A percentile compares a stretch with the other conserved stretches of the same genome.
phyloP scores from a whole-genome alignment of 2,888 invertebrate species.

The Cheilosia scutellata region DNA sequence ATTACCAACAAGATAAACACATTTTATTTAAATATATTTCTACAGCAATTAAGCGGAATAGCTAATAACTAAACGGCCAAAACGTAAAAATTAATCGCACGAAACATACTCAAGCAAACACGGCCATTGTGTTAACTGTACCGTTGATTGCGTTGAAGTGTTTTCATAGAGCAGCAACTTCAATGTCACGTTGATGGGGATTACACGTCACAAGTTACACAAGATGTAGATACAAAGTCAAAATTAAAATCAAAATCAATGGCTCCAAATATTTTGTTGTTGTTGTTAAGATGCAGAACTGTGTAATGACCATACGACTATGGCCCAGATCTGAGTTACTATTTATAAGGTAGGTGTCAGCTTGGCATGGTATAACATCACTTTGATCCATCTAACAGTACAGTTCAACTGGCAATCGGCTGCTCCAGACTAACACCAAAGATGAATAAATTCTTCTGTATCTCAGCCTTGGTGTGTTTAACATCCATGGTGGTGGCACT shows the following conservation, averaged over 20 bases:
- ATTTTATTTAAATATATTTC: no score
- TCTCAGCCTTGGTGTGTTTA: conserved; percentile 39
- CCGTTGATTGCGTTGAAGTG: conserved; percentile 43
- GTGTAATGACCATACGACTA: conserved; percentile 46
- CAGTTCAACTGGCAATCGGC: conserved; percentile 22
- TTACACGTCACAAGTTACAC: conserved; percentile 54
- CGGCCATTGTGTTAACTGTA: not conserved
- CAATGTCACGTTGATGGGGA: conserved; percentile 51
- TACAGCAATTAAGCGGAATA: no score
- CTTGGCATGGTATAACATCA: conserved; percentile 46
- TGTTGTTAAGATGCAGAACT: conserved; percentile 37
- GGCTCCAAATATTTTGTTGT: conserved; percentile 36
- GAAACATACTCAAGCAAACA: no score
- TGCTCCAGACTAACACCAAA: not conserved
- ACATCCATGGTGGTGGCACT: conserved; percentile 17
- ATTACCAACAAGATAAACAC: no score
- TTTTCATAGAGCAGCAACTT: conserved; percentile 39
- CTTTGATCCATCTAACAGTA: conserved; percentile 51
- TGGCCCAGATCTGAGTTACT: conserved; percentile 33
- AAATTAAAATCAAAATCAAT: conserved; percentile 52
- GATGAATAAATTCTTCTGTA: conserved; percentile 49
- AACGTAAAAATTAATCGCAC: no score
- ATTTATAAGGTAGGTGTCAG: conserved; percentile 52
- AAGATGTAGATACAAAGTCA: conserved; percentile 28
- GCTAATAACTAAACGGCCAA: no score